Evolutionary conservation across 2,888 invertebrate genomes (phyloP), one percentile per base, ranked within the genome.

Genomic region (Cryptops parisi): DNA sequence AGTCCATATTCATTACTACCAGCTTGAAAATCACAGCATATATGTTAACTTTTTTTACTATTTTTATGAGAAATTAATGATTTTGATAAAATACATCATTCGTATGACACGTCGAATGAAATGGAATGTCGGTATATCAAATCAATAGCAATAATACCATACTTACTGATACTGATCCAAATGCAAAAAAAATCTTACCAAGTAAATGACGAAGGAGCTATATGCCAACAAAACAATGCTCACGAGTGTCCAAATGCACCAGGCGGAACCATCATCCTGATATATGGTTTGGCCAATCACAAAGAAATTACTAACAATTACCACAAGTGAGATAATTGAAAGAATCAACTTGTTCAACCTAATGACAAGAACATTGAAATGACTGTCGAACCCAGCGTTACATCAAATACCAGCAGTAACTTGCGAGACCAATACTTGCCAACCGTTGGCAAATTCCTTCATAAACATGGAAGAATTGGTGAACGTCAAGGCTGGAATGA

Each of bases 401-500:
- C n/a, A n/a, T n/a, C n/a, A n/a, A n/a, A n/a, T n/a, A n/a, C n/a
- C n/a, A n/a, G n/a, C n/a, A n/a, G n/a, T n/a, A n/a, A n/a, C n/a
- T 9, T 33, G 33, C 33, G 15, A 9, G 15, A 6, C 6, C 33
- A 33, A 33, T 33, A 33, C 5, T 72, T 70, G 84, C 84, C 78
- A 61, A 71, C 84, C 84, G 69, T 85, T 88, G 27, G 76, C 78
- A 67, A 89, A 90, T 61, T 84, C 81, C 33, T 84, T 84, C 89
- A 90, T 90, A 45, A 90, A 80, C 45, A 76, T 72, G 2, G 70
- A 67, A 60, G 81, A 81, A 53, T 84, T 83, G 1, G 89, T 88
- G 64, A 90, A 88, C 0, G 88, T 86, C 54, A 90, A 79, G 1
- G 84, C 81, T 4, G 90, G 89, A 56, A 90, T 74, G 2, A 84